These are phyloP conservation scores for Tenthredo notha DNA, from an alignment of 2,888 invertebrate genomes.

Conservation along the genomic window DNA sequence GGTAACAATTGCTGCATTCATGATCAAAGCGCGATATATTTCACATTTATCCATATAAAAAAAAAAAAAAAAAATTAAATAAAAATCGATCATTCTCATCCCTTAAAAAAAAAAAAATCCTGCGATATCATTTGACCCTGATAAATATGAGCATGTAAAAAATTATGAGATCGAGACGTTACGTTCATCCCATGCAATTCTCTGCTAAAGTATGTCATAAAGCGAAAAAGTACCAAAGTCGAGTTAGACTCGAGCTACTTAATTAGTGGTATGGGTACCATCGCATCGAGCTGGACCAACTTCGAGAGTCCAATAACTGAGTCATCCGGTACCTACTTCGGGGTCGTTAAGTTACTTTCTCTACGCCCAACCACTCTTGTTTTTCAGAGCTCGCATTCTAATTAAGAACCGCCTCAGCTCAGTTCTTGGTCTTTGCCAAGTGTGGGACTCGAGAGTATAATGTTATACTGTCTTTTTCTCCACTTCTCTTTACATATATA, in stretches of 20 bases:
- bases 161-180: neutral
- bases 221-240: conserved; percentile 6
- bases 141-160: neutral
- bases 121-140: neutral
- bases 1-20: neutral
- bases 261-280: conserved; percentile 31
- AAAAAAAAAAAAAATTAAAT: too few species aligned
- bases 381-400: conserved; percentile 31
- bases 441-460: neutral
- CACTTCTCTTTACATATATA: neutral
- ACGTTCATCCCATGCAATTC: neutral
- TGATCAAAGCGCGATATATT: neutral
- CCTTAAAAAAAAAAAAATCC: neutral
- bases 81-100: neutral
- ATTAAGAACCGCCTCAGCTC: conserved; percentile 24
- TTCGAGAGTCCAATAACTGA: conserved; percentile 37
- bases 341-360: conserved; percentile 39
- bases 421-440: neutral
- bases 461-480: neutral
- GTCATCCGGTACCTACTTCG: conserved; percentile 20
- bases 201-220: neutral
- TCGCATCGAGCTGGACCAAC: conserved; percentile 8
- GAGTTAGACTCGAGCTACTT: conserved; percentile 1
- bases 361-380: conserved; percentile 33
- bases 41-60: too few species aligned